These are phyloP conservation scores for Drosophila histrio DNA, from an alignment of 2,888 invertebrate species.

Conservation along the genomic window DNA sequence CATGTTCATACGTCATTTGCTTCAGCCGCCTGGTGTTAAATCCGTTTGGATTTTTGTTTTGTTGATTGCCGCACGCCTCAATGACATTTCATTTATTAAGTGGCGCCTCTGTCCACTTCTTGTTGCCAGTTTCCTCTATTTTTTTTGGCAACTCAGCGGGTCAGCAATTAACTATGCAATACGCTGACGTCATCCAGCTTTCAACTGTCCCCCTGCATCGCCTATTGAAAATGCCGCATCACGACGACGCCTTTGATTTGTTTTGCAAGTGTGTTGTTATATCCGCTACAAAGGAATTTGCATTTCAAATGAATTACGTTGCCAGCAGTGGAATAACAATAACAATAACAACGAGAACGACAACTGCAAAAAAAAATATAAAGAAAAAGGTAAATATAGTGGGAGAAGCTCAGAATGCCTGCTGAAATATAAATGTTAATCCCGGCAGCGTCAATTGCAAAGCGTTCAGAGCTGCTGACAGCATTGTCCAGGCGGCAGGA, in stretches of 20 bases:
- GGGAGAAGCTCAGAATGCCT: constrained; percentile 17
- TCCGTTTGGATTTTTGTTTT: constrained; percentile 69
- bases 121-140: constrained; percentile 13
- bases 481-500: constrained; percentile 40
- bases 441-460: constrained; percentile 77
- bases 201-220: neutral
- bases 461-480: constrained; percentile 76
- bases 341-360: constrained; percentile 35
- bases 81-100: constrained; percentile 81
- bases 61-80: constrained; percentile 77
- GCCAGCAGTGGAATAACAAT: constrained; percentile 9
- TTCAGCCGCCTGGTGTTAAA: constrained; percentile 61
- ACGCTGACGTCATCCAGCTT: constrained; percentile 70
- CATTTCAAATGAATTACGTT: constrained; percentile 74
- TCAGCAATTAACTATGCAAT: constrained; percentile 78
- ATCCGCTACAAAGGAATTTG: constrained; percentile 77
- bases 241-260: constrained; percentile 71
- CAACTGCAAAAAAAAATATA: constrained; percentile 8
- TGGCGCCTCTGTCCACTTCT: constrained; percentile 41
- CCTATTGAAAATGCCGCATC: constrained; percentile 55
- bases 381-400: constrained; percentile 10
- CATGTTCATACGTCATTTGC: constrained; percentile 47
- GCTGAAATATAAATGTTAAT: constrained; percentile 79
- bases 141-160: constrained; percentile 67
- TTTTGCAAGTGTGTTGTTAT: constrained; percentile 71